Conservation (phyloP, 1,140 invertebrate species). For the Bradysia coprophila region DNA sequence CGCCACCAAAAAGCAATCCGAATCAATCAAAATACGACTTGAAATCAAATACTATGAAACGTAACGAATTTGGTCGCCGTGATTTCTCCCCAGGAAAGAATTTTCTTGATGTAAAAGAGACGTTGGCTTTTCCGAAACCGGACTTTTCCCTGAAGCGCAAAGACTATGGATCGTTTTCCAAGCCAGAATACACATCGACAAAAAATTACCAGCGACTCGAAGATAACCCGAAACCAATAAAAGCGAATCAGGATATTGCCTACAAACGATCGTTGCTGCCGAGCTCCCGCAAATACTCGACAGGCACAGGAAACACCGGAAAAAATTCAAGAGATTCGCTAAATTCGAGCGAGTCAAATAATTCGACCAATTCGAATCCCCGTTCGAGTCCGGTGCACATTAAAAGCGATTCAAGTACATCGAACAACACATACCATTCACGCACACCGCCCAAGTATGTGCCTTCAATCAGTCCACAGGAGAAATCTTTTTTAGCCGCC, state of each 20-base stretch:
- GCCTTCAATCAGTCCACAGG: not conserved
- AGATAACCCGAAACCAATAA: slow-evolving; percentile 1
- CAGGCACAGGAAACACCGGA: not conserved
- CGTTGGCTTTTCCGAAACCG: not conserved
- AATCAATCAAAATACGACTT: slow-evolving; percentile 2
- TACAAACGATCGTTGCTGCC: slow-evolving; percentile 4
- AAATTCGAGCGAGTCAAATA: slow-evolving; percentile 2
- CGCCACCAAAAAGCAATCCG: slow-evolving; percentile 1
- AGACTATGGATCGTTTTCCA: slow-evolving; percentile 2
- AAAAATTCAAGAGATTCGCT: slow-evolving; percentile 2
- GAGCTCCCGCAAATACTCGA: slow-evolving; percentile 3
- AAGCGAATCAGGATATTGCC: not conserved
- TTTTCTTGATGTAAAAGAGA: slow-evolving; percentile 2
- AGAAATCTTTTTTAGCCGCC: not conserved
- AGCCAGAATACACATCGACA: slow-evolving; percentile 2
- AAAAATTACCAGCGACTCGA: slow-evolving; percentile 5
- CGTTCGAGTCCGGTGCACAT: slow-evolving; percentile 4
- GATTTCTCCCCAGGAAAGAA: slow-evolving; percentile 3
- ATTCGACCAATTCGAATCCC: slow-evolving; percentile 4
- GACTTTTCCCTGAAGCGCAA: slow-evolving; percentile 2
- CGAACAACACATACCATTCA: not conserved
- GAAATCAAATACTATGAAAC: slow-evolving; percentile 3
- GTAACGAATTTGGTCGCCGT: slow-evolving; percentile 1
- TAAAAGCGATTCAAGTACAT: slow-evolving; percentile 3
- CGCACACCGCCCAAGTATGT: slow-evolving; percentile 5